Conservation (phyloP, 2,888 invertebrate genomes). For the Heliconius cydno region DNA sequence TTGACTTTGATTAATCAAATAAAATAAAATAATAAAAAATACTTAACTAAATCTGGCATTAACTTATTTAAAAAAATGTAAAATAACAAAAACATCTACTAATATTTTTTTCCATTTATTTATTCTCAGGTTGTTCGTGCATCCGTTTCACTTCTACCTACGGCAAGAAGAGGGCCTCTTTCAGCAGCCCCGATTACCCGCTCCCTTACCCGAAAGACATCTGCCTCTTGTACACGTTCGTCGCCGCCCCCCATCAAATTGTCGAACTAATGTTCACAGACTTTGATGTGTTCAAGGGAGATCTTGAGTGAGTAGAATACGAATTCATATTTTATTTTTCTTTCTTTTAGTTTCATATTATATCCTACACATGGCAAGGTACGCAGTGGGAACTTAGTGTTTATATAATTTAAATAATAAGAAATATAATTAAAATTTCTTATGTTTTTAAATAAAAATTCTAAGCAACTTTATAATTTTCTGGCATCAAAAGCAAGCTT, state of each 20-base stretch:
- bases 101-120: not conserved
- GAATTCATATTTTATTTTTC: too few species aligned
- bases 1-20: too few species aligned
- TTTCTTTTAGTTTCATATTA: too few species aligned
- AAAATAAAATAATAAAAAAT: too few species aligned
- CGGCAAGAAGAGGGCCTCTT: slow-evolving; percentile 90
- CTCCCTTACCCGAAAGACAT: slow-evolving; percentile 90
- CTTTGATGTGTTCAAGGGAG: slow-evolving; percentile 89
- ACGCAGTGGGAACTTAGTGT: too few species aligned
- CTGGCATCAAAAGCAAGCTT: not conserved
- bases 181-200: slow-evolving; percentile 94
- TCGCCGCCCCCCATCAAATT: slow-evolving; percentile 90
- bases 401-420: too few species aligned
- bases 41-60: not conserved
- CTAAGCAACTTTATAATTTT: not conserved
- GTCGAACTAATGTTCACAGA: slow-evolving; percentile 92
- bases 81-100: too few species aligned
- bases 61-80: too few species aligned
- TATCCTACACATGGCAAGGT: too few species aligned
- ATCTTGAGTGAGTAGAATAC: slow-evolving; percentile 85
- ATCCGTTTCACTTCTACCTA: slow-evolving; percentile 91
- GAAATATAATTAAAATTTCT: too few species aligned
- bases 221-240: slow-evolving; percentile 94
- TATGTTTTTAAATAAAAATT: too few species aligned
- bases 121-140: slow-evolving; percentile 90